A percentile compares a stretch with the other conserved stretches of the same genome.
Evolutionary conservation across 2,113 vertebrate genomes (phyloP).

Genomic region (Ammodytes marinus): DNA sequence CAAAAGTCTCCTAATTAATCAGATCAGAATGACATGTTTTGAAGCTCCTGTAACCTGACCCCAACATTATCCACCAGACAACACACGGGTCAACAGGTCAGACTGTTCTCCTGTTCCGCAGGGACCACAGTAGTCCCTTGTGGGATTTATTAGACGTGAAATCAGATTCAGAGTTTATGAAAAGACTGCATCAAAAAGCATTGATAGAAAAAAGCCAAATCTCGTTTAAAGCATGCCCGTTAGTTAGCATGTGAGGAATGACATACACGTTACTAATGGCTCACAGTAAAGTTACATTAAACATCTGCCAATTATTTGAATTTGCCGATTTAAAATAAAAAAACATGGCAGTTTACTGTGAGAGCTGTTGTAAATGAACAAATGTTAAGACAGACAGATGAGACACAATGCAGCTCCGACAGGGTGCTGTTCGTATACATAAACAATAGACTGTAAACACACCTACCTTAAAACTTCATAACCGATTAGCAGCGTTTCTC

Average conservation of each 20-base stretch:
- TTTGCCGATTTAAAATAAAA: neutral
- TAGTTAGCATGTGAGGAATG: neutral
- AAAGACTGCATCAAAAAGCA: neutral
- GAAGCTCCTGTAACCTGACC: slow-evolving; percentile 25
- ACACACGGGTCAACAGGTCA: slow-evolving; percentile 69
- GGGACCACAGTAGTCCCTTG: neutral
- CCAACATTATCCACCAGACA: slow-evolving; percentile 28
- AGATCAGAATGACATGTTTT: slow-evolving; percentile 3
- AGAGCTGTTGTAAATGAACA: neutral
- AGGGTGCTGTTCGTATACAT: neutral
- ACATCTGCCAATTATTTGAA: slow-evolving; percentile 44
- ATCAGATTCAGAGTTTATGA: neutral
- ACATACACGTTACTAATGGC: neutral
- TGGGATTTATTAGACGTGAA: too few relatives aligned
- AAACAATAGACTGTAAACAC: neutral
- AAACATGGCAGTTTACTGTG: neutral
- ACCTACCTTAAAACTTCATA: slow-evolving; percentile 83
- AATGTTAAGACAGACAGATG: neutral
- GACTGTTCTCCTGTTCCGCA: neutral
- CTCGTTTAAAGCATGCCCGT: neutral
- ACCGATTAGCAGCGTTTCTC: slow-evolving; percentile 67
- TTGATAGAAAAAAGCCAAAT: neutral
- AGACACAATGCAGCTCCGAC: neutral
- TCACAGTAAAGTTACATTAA: neutral
- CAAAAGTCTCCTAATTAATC: neutral